A percentile compares a stretch with the other conserved stretches of the same genome.
phyloP scores from a whole-genome alignment of 1,140 invertebrate genomes.

The Globodera rostochiensis region DNA sequence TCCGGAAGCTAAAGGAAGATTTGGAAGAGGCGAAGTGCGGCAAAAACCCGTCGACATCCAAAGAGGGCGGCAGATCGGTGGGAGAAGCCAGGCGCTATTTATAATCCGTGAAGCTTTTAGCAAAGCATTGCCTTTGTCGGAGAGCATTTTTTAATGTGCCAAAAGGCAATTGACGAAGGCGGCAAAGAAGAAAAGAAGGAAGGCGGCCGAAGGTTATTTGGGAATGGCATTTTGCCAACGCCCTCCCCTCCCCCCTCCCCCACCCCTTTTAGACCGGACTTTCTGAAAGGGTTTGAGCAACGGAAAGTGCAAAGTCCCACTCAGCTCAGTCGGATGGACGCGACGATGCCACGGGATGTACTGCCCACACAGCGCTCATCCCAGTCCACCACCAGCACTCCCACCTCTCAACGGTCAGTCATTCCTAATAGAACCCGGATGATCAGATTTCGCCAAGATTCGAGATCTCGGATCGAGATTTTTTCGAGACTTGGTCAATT shows the following conservation, averaged over 20 bases:
- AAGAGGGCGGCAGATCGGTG: constrained; percentile 15
- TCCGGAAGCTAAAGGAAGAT: constrained; percentile 11
- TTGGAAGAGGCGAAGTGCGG: constrained; percentile 10
- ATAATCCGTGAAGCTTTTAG: constrained; percentile 21
- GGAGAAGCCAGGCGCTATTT: neutral
- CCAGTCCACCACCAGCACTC: neutral
- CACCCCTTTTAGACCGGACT: neutral
- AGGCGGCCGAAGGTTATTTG: constrained; percentile 16
- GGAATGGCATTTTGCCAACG: too few relatives aligned
- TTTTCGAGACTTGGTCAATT: too few relatives aligned
- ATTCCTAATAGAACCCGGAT: neutral
- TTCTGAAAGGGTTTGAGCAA: neutral
- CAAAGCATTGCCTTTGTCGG: constrained; percentile 28
- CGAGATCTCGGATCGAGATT: too few relatives aligned
- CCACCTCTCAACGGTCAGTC: constrained; percentile 9
- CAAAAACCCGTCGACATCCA: neutral
- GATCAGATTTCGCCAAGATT: too few relatives aligned
- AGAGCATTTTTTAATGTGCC: constrained; percentile 35
- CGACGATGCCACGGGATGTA: neutral
- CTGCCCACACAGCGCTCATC: neutral
- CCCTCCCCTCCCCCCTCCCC: too few relatives aligned
- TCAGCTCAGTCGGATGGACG: neutral
- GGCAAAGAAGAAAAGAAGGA: constrained; percentile 19
- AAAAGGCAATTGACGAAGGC: constrained; percentile 19
- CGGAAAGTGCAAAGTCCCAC: neutral